Evolutionary conservation across 1,140 invertebrate genomes (phyloP), one percentile per base, ranked within the genome.

Genomic region (Caenorhabditis briggsae): DNA sequence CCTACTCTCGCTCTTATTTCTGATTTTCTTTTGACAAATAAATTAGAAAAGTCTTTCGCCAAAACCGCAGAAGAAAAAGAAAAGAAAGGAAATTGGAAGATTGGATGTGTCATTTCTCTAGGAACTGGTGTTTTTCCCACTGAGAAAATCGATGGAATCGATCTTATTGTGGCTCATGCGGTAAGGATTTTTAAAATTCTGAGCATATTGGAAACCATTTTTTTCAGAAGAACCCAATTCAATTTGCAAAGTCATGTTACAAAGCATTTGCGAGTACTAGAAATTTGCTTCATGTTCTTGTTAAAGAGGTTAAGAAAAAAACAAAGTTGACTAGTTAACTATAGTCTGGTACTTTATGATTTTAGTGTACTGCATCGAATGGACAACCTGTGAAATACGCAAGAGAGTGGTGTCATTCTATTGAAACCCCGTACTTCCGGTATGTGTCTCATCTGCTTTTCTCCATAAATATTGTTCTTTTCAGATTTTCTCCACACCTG

Each of bases 311-410:
- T 33, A 41, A 16, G 6, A 2, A 5, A 11, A 23, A 23, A 5
- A 23, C 25, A 50, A 7, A 20, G 23, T 55, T 11, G 11, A 82
- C 16, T 56, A 2, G 14, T 18, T 23, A n/a, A 56, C 6, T 25
- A 56, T 46, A 0, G 5, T 59, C 23, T 46, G 7, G 9, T 33
- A 5, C 2, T 74, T n/a, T 46, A 5, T 33, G n/a, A 59, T 55
- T 83, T 58, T 25, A 83, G 78, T 86, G 85, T 56, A 86, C 85
- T 33, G 56, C 85, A 18, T 86, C 85, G 0, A 86, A 86, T 65
- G 85, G 85, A 18, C 74, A 82, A 18, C 85, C 85, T 20, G 85
- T 82, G 50, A 64, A 56, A 23, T 86, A 86, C 23, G 85, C 85
- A 5, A 82, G 78, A 46, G 85, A 86, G 61, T 86, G 85, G 85